Conservation (phyloP, 2,113 vertebrate genomes). For the Falco punctatus region DNA sequence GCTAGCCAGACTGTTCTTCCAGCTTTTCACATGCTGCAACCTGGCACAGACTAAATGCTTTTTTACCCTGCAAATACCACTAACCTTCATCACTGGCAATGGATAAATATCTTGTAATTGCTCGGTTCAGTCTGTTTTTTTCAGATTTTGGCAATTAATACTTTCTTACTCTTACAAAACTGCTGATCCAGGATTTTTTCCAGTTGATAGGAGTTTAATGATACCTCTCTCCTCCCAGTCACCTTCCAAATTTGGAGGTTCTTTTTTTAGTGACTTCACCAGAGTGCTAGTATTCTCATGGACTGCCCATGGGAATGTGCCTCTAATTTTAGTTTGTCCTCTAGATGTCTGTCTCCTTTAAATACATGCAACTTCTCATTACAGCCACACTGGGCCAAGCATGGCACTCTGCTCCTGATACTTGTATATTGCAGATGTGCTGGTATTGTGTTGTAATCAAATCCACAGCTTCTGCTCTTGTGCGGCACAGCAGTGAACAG, state of each 20-base stretch:
- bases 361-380: slow-evolving; percentile 10
- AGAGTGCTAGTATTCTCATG: slow-evolving; percentile 30
- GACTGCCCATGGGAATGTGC: slow-evolving; percentile 7
- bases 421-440: not conserved
- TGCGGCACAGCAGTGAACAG: not conserved
- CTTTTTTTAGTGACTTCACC: slow-evolving; percentile 53
- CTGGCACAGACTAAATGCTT: not conserved
- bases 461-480: not conserved
- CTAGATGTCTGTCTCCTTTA: slow-evolving; percentile 12
- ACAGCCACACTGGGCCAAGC: not conserved
- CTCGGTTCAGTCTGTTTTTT: not conserved
- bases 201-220: slow-evolving; percentile 17
- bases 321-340: slow-evolving; percentile 64
- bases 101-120: not conserved
- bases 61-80: not conserved
- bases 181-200: slow-evolving; percentile 6
- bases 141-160: not conserved
- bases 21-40: not conserved
- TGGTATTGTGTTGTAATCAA: not conserved
- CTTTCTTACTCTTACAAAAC: not conserved
- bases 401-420: not conserved
- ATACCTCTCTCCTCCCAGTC: slow-evolving; percentile 39
- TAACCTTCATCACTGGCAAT: not conserved
- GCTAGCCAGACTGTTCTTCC: not conserved
- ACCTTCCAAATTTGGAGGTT: slow-evolving; percentile 38